Evolutionary conservation across 2,797 vertebrate genomes (phyloP).

Genomic region (Gallinago nigripennis): DNA sequence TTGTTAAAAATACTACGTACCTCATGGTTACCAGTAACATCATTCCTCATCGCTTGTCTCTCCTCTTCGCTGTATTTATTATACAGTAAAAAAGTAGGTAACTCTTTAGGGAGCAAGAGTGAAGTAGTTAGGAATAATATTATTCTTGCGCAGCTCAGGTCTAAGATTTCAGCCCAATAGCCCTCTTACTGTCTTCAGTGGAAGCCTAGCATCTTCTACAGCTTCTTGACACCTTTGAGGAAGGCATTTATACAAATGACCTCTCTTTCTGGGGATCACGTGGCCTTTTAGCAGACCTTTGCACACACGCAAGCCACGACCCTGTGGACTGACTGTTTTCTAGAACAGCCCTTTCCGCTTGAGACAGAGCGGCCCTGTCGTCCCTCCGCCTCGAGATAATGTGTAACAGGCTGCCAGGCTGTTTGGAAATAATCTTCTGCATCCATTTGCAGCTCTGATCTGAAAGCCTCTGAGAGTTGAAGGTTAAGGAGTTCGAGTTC

Average conservation of each 20-base stretch:
- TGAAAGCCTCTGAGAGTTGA: neutral
- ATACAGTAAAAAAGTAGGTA: neutral
- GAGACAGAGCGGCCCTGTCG: neutral
- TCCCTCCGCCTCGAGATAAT: neutral
- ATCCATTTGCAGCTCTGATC: neutral
- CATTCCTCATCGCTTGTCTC: neutral
- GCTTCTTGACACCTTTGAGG: neutral
- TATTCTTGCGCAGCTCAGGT: neutral
- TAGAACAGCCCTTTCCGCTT: neutral
- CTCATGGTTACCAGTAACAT: neutral
- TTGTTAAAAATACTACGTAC: neutral
- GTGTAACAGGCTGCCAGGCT: neutral
- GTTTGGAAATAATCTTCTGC: neutral
- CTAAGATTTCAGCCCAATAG: neutral
- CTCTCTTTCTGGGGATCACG: neutral
- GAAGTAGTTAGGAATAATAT: neutral
- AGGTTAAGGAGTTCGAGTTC: neutral
- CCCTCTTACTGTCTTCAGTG: neutral
- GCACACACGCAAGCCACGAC: fast-evolving
- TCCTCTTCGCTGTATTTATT: neutral
- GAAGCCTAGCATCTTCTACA: neutral
- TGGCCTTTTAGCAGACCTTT: neutral
- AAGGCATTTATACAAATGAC: neutral
- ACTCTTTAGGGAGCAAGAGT: neutral
- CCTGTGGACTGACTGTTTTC: neutral